Evolutionary conservation across 2,113 vertebrate genomes (phyloP).

Genomic region (Spea multiplicata): DNA sequence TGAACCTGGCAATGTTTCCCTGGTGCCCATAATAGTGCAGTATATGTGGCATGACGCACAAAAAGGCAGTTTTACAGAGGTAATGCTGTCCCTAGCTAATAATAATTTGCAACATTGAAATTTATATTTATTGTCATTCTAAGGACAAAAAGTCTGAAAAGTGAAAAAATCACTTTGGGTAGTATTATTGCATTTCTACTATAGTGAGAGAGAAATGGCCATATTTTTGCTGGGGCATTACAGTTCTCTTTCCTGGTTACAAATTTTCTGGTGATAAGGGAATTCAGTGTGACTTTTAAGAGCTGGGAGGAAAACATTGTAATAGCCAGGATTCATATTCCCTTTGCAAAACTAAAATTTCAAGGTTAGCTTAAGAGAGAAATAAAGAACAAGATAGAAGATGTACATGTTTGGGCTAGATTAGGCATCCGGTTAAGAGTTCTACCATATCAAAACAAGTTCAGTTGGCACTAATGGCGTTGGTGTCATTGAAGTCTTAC

Average conservation of each 20-base stretch:
- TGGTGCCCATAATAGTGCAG: no score
- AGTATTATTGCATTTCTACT: no score
- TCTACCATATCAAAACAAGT: no score
- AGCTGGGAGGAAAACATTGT: slow-evolving; percentile 18
- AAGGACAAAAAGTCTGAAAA: no score
- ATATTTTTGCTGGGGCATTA: background rate
- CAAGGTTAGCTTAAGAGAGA: slow-evolving; percentile 26
- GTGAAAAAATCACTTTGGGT: no score
- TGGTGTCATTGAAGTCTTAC: background rate
- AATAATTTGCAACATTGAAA: no score
- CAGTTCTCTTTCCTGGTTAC: slow-evolving; percentile 18
- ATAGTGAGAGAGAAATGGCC: no score
- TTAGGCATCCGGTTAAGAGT: background rate
- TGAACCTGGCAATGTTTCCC: no score
- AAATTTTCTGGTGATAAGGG: slow-evolving; percentile 27
- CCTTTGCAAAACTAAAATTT: slow-evolving; percentile 31
- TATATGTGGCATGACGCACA: no score
- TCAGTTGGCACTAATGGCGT: background rate
- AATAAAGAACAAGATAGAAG: background rate
- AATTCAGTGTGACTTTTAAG: slow-evolving; percentile 27
- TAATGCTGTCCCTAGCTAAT: no score
- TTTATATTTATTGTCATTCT: no score
- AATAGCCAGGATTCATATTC: slow-evolving; percentile 29
- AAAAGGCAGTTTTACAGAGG: no score
- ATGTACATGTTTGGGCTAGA: background rate